Conservation (phyloP, 2,113 vertebrate species). For the Aix galericulata region DNA sequence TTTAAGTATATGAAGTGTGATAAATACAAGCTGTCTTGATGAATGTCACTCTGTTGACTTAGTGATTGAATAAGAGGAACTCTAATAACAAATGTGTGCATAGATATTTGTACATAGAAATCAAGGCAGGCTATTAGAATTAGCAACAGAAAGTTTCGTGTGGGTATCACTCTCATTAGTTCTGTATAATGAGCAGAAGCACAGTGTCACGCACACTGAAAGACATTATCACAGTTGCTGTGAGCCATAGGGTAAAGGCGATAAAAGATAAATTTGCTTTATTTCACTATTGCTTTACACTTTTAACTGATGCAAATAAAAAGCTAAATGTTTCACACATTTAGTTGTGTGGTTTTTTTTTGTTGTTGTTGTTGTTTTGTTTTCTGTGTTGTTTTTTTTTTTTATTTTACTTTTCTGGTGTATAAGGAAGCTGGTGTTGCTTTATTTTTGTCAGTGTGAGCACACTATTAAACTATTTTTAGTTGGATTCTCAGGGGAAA, state of each 20-base stretch:
- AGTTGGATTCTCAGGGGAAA: neutral
- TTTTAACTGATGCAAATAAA: neutral
- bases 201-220: neutral
- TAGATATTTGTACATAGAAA: conserved; percentile 19
- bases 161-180: neutral
- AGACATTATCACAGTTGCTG: neutral
- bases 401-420: neutral
- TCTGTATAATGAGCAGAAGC: neutral
- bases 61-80: conserved; percentile 33
- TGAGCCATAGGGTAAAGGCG: neutral
- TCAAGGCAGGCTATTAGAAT: conserved; percentile 8
- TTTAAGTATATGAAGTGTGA: conserved; percentile 52
- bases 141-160: neutral
- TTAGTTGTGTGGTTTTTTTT: neutral
- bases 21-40: conserved; percentile 64
- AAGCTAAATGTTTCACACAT: neutral
- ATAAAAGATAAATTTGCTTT: neutral
- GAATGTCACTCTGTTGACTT: neutral
- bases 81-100: neutral
- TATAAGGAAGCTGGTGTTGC: neutral
- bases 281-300: neutral
- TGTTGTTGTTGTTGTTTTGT: too few species aligned
- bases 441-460: neutral
- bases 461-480: neutral
- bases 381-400: neutral